Conservation (phyloP, 1,140 invertebrate genomes). For the Drosophila orosa region DNA sequence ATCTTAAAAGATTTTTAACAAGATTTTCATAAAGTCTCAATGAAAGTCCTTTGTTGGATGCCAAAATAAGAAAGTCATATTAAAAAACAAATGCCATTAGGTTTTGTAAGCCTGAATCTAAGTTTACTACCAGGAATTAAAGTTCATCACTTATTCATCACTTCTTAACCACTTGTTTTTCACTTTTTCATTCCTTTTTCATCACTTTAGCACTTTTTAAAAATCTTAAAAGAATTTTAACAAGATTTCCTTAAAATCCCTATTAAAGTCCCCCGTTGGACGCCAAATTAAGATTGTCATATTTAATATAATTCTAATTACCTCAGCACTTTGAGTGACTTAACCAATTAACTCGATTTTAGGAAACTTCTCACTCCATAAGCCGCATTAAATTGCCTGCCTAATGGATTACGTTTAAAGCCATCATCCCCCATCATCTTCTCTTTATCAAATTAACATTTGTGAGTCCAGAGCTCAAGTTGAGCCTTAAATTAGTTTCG, state of each 20-base stretch:
- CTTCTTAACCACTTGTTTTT: no score
- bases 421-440: slow-evolving; percentile 8
- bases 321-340: not conserved
- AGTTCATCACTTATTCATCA: no score
- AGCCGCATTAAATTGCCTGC: slow-evolving; percentile 21
- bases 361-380: not conserved
- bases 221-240: no score
- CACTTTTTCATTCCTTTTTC: no score
- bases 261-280: not conserved
- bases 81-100: no score
- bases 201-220: no score
- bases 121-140: no score
- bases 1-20: no score
- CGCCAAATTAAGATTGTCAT: not conserved
- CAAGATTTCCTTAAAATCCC: not conserved
- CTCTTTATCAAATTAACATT: slow-evolving; percentile 37
- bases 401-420: slow-evolving; percentile 34
- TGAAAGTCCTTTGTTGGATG: no score
- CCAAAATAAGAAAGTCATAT: no score
- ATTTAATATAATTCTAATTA: not conserved
- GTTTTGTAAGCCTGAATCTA: no score
- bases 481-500: slow-evolving; percentile 25
- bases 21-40: no score
- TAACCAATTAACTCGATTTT: slow-evolving; percentile 5
- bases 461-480: slow-evolving; percentile 25